Percentiles rank a stretch among this genome's conserved stretches.
Conservation (phyloP, 2,888 invertebrate genomes). For the Serrognathus titanus region DNA sequence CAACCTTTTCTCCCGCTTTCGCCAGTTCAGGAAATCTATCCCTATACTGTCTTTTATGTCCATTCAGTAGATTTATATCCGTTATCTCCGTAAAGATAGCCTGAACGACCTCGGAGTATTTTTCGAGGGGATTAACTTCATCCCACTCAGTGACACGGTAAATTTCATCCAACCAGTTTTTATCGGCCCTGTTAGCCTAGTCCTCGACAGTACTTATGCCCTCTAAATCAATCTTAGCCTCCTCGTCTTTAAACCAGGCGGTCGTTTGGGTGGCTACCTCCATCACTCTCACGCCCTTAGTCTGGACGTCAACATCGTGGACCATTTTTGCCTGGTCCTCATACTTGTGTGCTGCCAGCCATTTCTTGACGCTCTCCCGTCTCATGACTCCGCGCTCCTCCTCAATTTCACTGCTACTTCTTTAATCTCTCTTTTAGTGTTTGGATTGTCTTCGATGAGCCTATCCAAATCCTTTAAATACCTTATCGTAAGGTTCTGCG, state of each 20-base stretch:
- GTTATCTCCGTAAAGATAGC: slow-evolving; percentile 12
- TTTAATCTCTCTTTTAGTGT: neutral
- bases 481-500: too few species aligned
- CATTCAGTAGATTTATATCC: slow-evolving; percentile 7
- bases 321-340: neutral
- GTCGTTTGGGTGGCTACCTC: neutral
- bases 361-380: neutral
- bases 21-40: slow-evolving; percentile 12
- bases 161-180: too few species aligned
- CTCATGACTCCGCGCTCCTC: neutral
- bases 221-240: neutral
- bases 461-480: too few species aligned
- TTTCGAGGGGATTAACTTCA: too few species aligned
- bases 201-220: neutral
- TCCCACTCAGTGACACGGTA: too few species aligned
- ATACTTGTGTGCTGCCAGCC: neutral
- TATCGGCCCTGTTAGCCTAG: too few species aligned
- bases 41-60: slow-evolving; percentile 14
- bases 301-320: neutral
- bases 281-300: neutral
- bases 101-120: neutral
- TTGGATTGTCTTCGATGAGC: too few species aligned
- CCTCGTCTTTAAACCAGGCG: neutral
- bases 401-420: neutral
- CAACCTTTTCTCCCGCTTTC: neutral